A percentile compares a stretch with the other conserved stretches of the same genome.
These are phyloP conservation scores for Papilio elwesi DNA, from an alignment of 2,888 invertebrate genomes.

Conservation along the genomic window DNA sequence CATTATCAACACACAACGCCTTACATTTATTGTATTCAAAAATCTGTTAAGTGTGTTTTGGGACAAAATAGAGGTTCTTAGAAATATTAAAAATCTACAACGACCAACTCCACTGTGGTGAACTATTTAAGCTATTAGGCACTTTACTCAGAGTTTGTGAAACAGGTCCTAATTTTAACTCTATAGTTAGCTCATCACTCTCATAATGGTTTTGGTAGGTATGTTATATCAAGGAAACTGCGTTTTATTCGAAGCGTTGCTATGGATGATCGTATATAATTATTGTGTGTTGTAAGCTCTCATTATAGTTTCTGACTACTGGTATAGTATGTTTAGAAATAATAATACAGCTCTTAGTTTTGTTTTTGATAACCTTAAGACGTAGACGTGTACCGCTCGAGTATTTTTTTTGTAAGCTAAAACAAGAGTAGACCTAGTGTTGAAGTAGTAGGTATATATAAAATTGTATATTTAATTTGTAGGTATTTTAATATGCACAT, in stretches of 20 bases:
- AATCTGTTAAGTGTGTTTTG: not conserved
- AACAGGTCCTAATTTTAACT: too few species aligned
- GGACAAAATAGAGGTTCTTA: not conserved
- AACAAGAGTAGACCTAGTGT: not conserved
- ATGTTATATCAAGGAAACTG: not conserved
- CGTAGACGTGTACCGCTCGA: too few species aligned
- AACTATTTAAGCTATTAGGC: too few species aligned
- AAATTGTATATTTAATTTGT: too few species aligned
- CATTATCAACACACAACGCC: not conserved
- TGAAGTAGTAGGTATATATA: too few species aligned
- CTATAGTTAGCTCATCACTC: too few species aligned
- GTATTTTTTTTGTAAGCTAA: not conserved
- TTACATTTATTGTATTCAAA: not conserved
- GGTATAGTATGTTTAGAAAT: too few species aligned
- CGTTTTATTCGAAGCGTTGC: not conserved
- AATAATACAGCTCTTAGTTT: not conserved
- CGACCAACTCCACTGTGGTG: not conserved
- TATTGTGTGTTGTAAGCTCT: not conserved
- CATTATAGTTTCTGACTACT: not conserved
- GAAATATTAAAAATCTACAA: not conserved
- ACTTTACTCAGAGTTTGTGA: too few species aligned
- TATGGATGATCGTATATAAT: not conserved
- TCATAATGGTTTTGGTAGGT: too few species aligned
- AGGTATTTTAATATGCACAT: too few species aligned
- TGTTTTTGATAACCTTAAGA: not conserved